Base-by-base conservation (phyloP, 2,113 vertebrate species). In the Promerops cafer region DNA sequence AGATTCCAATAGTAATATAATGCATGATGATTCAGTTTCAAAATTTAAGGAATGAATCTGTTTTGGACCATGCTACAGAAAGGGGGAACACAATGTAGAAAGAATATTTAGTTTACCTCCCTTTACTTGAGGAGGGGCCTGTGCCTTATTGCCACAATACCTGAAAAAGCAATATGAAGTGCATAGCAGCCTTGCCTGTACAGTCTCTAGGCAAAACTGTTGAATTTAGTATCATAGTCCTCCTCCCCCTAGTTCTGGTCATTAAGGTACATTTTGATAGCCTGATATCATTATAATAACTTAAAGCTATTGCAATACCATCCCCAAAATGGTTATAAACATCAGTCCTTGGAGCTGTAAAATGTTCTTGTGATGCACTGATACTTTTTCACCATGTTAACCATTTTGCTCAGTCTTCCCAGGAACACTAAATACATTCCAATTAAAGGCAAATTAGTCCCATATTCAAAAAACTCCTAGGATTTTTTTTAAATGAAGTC, bases 1-100 rank as follows among this genome's bases (percentile, higher is more conserved):
- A 97, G 92, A 97, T 97, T 97, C 91, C 95, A 96, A 97, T 93
- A 93, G 82, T 89, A 90, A 96, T 96, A 97, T 94, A 95, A 96
- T 56, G 96, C 91, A 96, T 52, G 96, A 96, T 85, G 95, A 94
- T 78, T 97, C 93, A 30, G 74, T 95, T 96, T 97, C 87, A 93
- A 96, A 97, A 97, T 93, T 85, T 75, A 96, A 97, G 95, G 96
- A 97, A 96, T 96, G 87, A 89, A 61, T 93, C 81, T 88, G 66
- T 68, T 97, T 96, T 96, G 97, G 96, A 97, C 92, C 95, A 96
- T 85, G 95, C 90, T 93, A 93, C 94, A 94, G 81, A 90, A 96
- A 93, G 91, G 81, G 88, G 95, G 54, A 94, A 89, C 71, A 96
- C 66, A 65, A 95, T 30, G 60, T 88, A 94, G 74, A 83, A 95